Evolutionary conservation across 2,888 invertebrate species (phyloP).

Genomic region (Callimorpha dominula): DNA sequence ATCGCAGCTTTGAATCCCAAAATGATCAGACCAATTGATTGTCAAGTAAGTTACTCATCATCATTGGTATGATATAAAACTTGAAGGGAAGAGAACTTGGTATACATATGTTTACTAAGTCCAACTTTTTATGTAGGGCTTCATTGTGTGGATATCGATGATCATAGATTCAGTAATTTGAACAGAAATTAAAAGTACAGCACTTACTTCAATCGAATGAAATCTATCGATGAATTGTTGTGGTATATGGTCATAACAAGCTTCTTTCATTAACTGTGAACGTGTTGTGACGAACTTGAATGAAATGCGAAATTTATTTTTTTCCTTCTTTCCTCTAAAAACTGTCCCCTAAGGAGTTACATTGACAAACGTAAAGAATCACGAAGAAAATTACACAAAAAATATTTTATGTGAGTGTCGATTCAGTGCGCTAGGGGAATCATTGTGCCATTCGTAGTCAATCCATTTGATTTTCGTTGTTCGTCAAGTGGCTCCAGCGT

Average conservation of each 20-base stretch:
- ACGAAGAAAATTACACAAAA: no score
- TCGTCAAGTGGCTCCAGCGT: no score
- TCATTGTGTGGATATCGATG: background rate
- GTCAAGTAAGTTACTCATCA: constrained; percentile 23
- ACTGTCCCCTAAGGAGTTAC: background rate
- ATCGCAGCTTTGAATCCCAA: constrained; percentile 27
- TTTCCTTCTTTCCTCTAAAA: background rate
- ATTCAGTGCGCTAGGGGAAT: no score
- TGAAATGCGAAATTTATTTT: no score
- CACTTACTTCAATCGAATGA: background rate
- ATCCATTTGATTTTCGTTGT: no score
- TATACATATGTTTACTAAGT: background rate
- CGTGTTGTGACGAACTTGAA: background rate
- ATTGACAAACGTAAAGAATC: no score
- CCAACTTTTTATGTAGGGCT: background rate
- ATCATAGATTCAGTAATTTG: background rate
- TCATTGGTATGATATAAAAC: background rate
- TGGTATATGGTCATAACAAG: background rate
- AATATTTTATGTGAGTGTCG: no score
- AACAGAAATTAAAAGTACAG: background rate
- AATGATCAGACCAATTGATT: constrained; percentile 32
- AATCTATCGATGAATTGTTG: background rate
- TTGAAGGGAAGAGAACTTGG: background rate
- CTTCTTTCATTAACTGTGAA: background rate
- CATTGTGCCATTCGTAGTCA: no score